phyloP scores from a whole-genome alignment of 2,113 vertebrate genomes.

The Brachyhypopomus gauderio region DNA sequence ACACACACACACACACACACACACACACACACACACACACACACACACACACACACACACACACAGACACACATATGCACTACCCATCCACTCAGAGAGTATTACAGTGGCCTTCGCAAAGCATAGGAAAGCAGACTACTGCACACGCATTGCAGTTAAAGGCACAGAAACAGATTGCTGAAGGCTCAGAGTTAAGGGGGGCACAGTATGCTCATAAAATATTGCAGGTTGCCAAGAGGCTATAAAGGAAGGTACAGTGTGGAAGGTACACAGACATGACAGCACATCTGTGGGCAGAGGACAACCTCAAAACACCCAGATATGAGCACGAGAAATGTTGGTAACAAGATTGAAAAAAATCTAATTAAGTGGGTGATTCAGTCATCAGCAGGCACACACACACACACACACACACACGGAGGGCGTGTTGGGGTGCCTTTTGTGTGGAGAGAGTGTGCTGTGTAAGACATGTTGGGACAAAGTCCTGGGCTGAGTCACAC shows the following conservation, averaged over 20 bases:
- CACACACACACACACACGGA: not conserved
- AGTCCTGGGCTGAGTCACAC: slow-evolving; percentile 52
- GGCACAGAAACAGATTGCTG: not conserved
- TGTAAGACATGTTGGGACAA: slow-evolving; percentile 50
- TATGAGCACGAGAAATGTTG: not conserved
- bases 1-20: not conserved
- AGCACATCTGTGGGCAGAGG: no score
- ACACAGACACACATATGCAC: not conserved
- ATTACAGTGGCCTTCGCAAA: not conserved
- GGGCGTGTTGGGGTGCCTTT: slow-evolving; percentile 48
- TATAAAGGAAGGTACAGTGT: no score
- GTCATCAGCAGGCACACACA: not conserved
- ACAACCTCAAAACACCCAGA: not conserved
- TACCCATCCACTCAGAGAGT: not conserved
- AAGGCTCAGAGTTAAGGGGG: no score
- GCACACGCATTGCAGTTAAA: not conserved
- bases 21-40: not conserved
- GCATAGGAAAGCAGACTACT: slow-evolving; percentile 5
- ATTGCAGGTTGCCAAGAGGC: no score
- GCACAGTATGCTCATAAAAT: not conserved
- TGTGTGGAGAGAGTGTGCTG: slow-evolving; percentile 3
- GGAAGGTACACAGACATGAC: no score
- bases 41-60: not conserved
- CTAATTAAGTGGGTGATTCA: not conserved
- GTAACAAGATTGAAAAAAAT: slow-evolving; percentile 27